Conservation (phyloP, 2,888 invertebrate genomes). For the Drosophila tripunctata region DNA sequence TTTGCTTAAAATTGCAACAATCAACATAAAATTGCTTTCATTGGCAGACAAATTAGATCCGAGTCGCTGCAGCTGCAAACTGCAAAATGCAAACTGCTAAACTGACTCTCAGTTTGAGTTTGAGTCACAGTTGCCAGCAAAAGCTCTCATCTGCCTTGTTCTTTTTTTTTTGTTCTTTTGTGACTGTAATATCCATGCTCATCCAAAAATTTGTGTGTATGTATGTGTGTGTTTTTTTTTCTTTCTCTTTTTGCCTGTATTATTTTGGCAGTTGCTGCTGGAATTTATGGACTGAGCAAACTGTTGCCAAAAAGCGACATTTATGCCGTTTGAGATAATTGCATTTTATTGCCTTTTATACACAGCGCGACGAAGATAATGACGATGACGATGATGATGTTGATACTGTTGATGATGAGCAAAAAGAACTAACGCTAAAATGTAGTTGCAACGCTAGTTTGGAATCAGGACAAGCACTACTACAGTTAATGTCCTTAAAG, state of each 20-base stretch:
- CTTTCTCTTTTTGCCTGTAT: conserved; percentile 13
- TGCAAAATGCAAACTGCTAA: not conserved
- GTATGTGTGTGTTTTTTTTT: not conserved
- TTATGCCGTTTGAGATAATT: conserved; percentile 78
- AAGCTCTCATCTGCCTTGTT: not conserved
- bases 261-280: conserved; percentile 60
- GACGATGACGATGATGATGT: not conserved
- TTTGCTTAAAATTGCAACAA: conserved; percentile 59
- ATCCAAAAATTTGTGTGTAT: not conserved
- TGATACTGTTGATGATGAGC: not conserved
- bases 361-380: conserved; percentile 49
- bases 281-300: conserved; percentile 66
- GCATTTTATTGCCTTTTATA: conserved; percentile 77
- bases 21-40: conserved; percentile 58
- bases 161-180: too few species aligned
- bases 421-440: conserved; percentile 15
- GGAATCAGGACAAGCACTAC: conserved; percentile 30
- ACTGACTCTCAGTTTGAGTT: not conserved
- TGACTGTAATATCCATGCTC: conserved; percentile 1
- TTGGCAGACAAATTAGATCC: conserved; percentile 73
- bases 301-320: conserved; percentile 75
- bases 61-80: conserved; percentile 33
- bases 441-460: conserved; percentile 18
- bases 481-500: conserved; percentile 53
- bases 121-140: not conserved